Conservation (phyloP, 2,113 vertebrate genomes). For the Cromileptes altivelis region DNA sequence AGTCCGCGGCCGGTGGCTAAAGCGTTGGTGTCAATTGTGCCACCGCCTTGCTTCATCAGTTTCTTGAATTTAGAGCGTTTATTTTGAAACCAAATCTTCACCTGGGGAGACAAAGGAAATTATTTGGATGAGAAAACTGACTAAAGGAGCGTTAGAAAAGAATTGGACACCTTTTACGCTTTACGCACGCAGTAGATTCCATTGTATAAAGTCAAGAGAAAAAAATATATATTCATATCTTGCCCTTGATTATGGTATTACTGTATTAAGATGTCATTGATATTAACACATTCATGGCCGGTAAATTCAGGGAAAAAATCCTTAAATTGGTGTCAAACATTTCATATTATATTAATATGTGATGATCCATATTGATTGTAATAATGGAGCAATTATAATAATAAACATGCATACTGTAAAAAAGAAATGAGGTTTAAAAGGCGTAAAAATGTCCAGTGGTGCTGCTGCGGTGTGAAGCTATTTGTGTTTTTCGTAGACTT, state of each 20-base stretch:
- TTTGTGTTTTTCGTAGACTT: slow-evolving; percentile 60
- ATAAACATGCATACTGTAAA: background rate
- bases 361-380: background rate
- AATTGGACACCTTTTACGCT: slow-evolving; percentile 27
- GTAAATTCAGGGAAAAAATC: background rate
- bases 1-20: slow-evolving; percentile 93
- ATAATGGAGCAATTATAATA: slow-evolving; percentile 21
- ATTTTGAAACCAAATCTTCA: slow-evolving; percentile 98
- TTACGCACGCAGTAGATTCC: slow-evolving; percentile 26
- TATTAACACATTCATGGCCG: background rate
- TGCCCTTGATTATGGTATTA: background rate
- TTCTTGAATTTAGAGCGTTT: slow-evolving; percentile 98
- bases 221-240: background rate
- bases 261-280: background rate
- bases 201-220: background rate
- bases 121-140: background rate
- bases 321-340: background rate
- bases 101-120: slow-evolving; percentile 76
- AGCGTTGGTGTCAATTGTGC: slow-evolving; percentile 90
- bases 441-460: background rate
- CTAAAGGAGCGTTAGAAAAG: background rate
- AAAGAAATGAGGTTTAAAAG: background rate
- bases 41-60: slow-evolving; percentile 94
- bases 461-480: slow-evolving; percentile 38
- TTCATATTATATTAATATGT: background rate